A percentile compares a stretch with the other conserved stretches of the same genome.
These are phyloP conservation scores for Trididemnum clinides DNA, from an alignment of 23 tunicate genomes.

Conservation along the genomic window DNA sequence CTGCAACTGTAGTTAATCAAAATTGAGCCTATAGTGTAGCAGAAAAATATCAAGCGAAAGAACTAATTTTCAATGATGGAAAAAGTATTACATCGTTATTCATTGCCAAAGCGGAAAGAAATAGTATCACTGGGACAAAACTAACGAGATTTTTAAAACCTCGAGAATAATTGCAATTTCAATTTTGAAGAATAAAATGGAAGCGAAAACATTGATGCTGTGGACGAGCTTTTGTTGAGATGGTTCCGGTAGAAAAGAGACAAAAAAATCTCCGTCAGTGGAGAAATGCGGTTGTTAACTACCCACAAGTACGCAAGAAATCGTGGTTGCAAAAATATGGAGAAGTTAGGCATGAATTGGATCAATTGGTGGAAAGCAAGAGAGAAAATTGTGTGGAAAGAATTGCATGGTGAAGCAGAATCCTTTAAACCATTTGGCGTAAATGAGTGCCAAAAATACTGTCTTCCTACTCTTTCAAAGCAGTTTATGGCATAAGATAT, in stretches of 20 bases:
- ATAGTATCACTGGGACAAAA: no score
- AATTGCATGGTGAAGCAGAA: slow-evolving; percentile 28
- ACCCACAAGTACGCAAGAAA: neutral
- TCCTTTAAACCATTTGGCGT: neutral
- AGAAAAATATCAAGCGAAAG: neutral
- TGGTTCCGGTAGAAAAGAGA: slow-evolving; percentile 18
- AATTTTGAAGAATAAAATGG: slow-evolving; percentile 6
- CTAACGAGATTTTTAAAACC: neutral
- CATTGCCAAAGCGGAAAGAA: neutral
- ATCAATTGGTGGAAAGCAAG: slow-evolving; percentile 7
- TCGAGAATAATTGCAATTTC: neutral
- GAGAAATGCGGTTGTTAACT: neutral
- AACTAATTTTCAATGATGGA: neutral
- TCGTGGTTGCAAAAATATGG: neutral
- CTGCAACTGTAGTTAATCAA: no score
- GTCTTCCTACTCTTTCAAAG: neutral
- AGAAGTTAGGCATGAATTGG: slow-evolving; percentile 15
- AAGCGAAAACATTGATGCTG: neutral
- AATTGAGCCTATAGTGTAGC: no score
- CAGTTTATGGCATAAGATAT: slow-evolving; percentile 10
- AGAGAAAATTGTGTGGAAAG: slow-evolving; percentile 24
- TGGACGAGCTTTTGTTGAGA: slow-evolving; percentile 1
- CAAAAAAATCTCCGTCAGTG: neutral
- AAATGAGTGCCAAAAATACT: slow-evolving; percentile 4
- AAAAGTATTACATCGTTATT: neutral